phyloP scores from a whole-genome alignment of 2,797 vertebrate genomes.

The Melanotaenia nigrans region DNA sequence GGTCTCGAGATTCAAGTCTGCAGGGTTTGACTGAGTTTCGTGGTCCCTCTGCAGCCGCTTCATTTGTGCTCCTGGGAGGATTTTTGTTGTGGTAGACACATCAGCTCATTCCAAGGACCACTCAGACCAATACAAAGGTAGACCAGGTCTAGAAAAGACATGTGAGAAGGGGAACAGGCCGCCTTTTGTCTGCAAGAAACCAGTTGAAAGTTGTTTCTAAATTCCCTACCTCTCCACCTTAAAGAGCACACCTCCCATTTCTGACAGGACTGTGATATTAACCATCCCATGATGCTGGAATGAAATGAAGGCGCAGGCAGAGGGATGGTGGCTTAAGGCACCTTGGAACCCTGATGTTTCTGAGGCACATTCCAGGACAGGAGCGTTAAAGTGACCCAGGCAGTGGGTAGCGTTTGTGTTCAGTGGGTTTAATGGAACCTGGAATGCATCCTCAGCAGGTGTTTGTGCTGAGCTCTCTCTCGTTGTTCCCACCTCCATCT shows the following conservation, averaged over 20 bases:
- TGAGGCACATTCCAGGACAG: conserved; percentile 38
- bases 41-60: neutral
- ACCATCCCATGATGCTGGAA: no score
- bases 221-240: no score
- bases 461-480: conserved; percentile 25
- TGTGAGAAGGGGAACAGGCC: neutral
- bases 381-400: conserved; percentile 7
- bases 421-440: neutral
- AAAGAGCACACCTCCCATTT: no score
- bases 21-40: conserved; percentile 10
- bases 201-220: conserved; percentile 10
- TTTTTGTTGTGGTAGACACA: no score
- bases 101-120: neutral
- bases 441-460: neutral
- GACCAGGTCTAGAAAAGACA: conserved; percentile 18
- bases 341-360: conserved; percentile 74
- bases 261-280: no score
- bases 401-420: neutral
- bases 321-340: conserved; percentile 75
- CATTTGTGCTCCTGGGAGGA: no score
- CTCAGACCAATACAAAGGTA: conserved; percentile 20
- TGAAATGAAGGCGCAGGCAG: conserved; percentile 28
- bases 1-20: neutral
- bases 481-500: conserved; percentile 21
- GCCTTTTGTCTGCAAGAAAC: conserved; percentile 1